Conservation (phyloP, 1,140 invertebrate species). For the Popillia japonica region DNA sequence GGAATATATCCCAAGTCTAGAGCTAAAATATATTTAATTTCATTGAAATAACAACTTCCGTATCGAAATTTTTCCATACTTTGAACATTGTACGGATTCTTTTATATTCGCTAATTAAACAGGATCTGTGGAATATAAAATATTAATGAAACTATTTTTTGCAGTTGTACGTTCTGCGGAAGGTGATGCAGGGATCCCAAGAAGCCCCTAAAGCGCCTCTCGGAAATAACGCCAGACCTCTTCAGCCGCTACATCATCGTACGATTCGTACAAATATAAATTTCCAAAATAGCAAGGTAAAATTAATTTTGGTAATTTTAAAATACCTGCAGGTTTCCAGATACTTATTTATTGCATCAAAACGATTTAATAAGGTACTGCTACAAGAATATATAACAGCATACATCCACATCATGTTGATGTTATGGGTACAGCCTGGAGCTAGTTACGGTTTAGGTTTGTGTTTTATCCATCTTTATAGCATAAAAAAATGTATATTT, state of each 20-base stretch:
- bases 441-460: too few species aligned
- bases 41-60: not conserved
- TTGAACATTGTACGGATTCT: not conserved
- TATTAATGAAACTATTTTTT: constrained; percentile 47
- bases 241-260: constrained; percentile 88
- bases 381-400: not conserved
- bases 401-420: too few species aligned
- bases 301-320: not conserved
- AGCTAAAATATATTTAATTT: too few species aligned
- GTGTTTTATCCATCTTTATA: too few species aligned
- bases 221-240: constrained; percentile 92
- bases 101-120: not conserved
- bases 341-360: not conserved
- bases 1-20: too few species aligned
- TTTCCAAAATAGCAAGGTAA: constrained; percentile 67
- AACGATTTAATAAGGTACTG: not conserved
- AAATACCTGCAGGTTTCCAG: too few species aligned
- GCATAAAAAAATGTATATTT: too few species aligned
- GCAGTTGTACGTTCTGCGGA: constrained; percentile 85
- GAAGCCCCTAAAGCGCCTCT: constrained; percentile 87
- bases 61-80: not conserved
- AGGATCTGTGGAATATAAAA: not conserved
- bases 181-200: constrained; percentile 86
- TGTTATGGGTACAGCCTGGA: too few species aligned
- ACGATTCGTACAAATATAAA: constrained; percentile 97